Evolutionary conservation across 2,888 invertebrate genomes (phyloP).

Genomic region (Gari tellinella): DNA sequence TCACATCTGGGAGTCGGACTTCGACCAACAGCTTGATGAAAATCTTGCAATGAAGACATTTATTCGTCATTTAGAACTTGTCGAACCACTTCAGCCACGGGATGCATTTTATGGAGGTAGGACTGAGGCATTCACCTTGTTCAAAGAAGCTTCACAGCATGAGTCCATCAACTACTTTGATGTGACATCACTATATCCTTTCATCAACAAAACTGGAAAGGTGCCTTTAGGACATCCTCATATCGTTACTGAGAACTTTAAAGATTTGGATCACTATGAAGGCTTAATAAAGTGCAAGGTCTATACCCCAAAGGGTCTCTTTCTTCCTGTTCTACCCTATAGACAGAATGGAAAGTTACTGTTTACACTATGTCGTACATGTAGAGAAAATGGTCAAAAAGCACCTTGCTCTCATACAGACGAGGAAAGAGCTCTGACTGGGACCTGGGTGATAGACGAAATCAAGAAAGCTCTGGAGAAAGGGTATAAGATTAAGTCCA

Average conservation of each 20-base stretch:
- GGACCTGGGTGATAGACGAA: too few species aligned
- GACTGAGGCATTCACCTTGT: conserved; percentile 33
- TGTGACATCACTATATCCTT: conserved; percentile 34
- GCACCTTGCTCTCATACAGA: too few species aligned
- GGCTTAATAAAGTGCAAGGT: conserved; percentile 21
- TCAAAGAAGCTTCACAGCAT: conserved; percentile 11
- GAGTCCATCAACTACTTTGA: conserved; percentile 24
- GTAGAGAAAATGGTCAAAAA: too few species aligned
- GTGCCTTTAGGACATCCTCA: conserved; percentile 7
- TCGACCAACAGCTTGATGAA: too few species aligned
- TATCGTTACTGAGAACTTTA: conserved; percentile 18
- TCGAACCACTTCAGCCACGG: conserved; percentile 17
- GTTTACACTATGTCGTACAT: conserved; percentile 76
- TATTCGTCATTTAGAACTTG: neutral
- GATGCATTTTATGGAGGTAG: conserved; percentile 24
- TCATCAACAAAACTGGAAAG: conserved; percentile 21
- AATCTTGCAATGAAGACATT: too few species aligned
- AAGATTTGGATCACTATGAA: conserved; percentile 18
- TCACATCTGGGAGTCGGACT: too few species aligned
- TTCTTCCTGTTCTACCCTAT: conserved; percentile 9
- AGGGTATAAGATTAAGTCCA: conserved; percentile 7
- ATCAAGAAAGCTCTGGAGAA: conserved; percentile 42
- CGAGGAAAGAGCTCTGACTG: too few species aligned
- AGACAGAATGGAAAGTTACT: conserved; percentile 65
- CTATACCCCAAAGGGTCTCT: neutral